Base-by-base conservation (phyloP, 2,888 invertebrate genomes). In the Aporophyla nigra region DNA sequence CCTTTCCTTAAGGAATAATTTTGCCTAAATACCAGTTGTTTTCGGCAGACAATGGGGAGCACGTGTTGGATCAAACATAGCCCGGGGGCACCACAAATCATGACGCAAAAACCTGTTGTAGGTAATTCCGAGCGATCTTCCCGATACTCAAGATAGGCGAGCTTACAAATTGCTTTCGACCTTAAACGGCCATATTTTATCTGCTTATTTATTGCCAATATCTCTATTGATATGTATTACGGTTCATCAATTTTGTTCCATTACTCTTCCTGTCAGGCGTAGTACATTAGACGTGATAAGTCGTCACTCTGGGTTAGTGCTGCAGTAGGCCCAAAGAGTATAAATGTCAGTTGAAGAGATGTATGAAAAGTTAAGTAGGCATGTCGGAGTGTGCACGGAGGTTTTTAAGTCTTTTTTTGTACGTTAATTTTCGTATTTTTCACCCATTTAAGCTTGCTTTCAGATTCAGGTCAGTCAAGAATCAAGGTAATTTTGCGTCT, bases 11-110 rank as follows among this genome's bases (percentile, higher is more conserved):
- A 90, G 83, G 91, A 93, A 93, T 92, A 93, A 94, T 94, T 95
- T 94, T 91, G 91, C 91, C 92, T 94, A 93, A 94, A 94, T 91
- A 92, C 93, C 93, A 93, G 93, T 95, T 94, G 94, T 95, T 94
- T 92, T 91, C 86, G 86, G 83, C 90, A 92, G 93, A 92, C 91
- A 90, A 92, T 92, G 93, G 92, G 87, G 91, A 91, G 93, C 91
- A 92, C 94, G 94, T 94, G 95, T 93, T 90, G 94, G 95, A 94
- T 95, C 95, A 94, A 94, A 93, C 92, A 92, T 91, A 88, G 93
- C 96, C 96, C 95, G 86, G 76, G 95, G 96, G 96, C 91, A 85
- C 93, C 90, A 96, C 96, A 96, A 96, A 96, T 96, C 96, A 96
- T 95, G 91, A 88, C 92, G 93, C 94, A 94, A 95, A 95, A 96